These are phyloP conservation scores for Xenentodon cancila DNA, from an alignment of 2,797 vertebrate genomes.

Conservation along the genomic window DNA sequence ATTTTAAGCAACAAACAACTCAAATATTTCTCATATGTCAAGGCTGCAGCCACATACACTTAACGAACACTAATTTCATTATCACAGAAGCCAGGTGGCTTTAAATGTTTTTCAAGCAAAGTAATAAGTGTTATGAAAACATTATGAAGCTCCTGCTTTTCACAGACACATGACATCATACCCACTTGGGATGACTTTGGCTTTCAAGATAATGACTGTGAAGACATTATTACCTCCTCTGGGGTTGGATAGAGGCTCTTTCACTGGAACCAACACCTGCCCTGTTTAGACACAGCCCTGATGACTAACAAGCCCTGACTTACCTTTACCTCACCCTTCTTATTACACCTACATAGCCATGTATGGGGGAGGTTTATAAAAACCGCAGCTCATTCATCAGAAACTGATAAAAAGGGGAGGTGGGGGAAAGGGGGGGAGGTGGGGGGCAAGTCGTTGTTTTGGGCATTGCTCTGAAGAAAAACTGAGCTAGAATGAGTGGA, in stretches of 20 bases:
- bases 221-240: slow-evolving; percentile 52
- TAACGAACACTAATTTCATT: background rate
- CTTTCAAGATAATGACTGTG: slow-evolving; percentile 51
- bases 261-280: slow-evolving; percentile 53
- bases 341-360: slow-evolving; percentile 18
- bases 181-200: slow-evolving; percentile 51
- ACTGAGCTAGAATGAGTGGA: slow-evolving; percentile 22
- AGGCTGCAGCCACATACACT: background rate
- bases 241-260: slow-evolving; percentile 41
- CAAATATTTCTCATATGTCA: background rate
- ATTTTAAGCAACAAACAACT: background rate
- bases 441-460: background rate
- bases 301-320: slow-evolving; percentile 66
- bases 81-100: slow-evolving; percentile 21
- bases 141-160: slow-evolving; percentile 27
- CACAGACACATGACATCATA: slow-evolving; percentile 65
- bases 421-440: too few relatives aligned
- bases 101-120: slow-evolving; percentile 25
- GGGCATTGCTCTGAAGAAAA: background rate
- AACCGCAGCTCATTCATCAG: slow-evolving; percentile 15
- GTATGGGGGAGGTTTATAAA: background rate
- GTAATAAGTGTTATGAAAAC: slow-evolving; percentile 30
- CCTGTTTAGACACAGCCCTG: slow-evolving; percentile 27
- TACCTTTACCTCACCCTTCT: slow-evolving; percentile 51
- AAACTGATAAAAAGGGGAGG: background rate